Conservation (phyloP, 1,140 invertebrate species). For the Saxidomus purpurata region DNA sequence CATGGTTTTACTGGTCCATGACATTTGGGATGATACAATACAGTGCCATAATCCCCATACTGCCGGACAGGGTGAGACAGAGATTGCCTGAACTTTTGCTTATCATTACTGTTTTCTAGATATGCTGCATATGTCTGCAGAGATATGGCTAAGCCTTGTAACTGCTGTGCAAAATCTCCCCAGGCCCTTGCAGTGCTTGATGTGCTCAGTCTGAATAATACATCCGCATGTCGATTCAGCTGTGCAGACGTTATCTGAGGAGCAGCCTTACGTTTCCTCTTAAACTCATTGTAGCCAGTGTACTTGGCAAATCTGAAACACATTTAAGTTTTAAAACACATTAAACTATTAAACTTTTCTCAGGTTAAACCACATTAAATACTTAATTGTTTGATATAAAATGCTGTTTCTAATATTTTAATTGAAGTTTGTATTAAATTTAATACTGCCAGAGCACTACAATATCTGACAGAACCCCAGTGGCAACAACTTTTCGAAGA, state of each 20-base stretch:
- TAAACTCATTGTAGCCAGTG: slow-evolving; percentile 34
- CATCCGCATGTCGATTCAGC: slow-evolving; percentile 34
- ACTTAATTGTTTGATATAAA: no score
- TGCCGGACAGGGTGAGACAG: slow-evolving; percentile 1
- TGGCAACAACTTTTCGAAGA: no score
- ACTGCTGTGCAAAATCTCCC: no score
- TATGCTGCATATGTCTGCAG: slow-evolving; percentile 39
- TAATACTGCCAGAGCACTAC: no score
- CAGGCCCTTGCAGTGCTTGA: neutral
- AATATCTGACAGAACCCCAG: no score
- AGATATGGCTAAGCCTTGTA: no score
- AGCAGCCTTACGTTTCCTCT: slow-evolving; percentile 26
- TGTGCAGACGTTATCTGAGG: slow-evolving; percentile 23
- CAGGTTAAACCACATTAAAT: no score
- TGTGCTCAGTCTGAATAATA: slow-evolving; percentile 39
- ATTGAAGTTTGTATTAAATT: no score
- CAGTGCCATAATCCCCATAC: neutral
- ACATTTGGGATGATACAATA: neutral
- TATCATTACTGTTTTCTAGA: slow-evolving; percentile 56
- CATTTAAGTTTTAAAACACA: slow-evolving; percentile 1
- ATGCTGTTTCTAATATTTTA: no score
- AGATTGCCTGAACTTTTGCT: slow-evolving; percentile 44
- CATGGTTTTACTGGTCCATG: slow-evolving; percentile 15
- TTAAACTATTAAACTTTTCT: no score
- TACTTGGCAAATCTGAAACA: neutral